Evolutionary conservation across 2,888 invertebrate species (phyloP), one percentile per base, ranked within the genome.

Genomic region (Falcaria lacertinaria): DNA sequence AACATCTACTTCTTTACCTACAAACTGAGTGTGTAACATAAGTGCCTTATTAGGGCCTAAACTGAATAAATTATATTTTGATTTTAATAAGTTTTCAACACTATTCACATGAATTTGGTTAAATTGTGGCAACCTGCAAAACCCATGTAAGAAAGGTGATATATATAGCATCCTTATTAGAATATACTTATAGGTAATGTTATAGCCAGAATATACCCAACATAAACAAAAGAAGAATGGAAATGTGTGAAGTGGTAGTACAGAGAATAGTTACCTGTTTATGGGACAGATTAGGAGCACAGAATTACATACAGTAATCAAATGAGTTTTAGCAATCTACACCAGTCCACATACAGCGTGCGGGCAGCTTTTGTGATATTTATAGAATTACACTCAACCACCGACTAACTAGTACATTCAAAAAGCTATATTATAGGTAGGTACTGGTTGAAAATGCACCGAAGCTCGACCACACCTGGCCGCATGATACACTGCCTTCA

Each of bases 371-470:
- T 62, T 49, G 52, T 55, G 75, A 73, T 87, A 87, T 83, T 85
- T 79, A 76, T 87, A 87, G 85, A 77, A 70, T 68, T 66, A 69
- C 72, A 73, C 74, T 75, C 76, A 67, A 60, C 62, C 68, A 73
- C 69, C 66, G 69, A 73, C 74, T 72, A 74, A 64, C 63, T 61
- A 71, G 69, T 60, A 67, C 69, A 69, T 60, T 56, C 57, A 61
- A 57, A 65, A 65, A 60, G 55, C 59, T 54, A 47, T 47, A 51
- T 58, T 55, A 41, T 43, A 46, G 33, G 41, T 43, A 46, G 33
- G 48, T 50, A 55, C 49, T 52, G 54, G 55, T 57, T 68, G 63
- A 59, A 62, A 63, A 69, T 62, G 55, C 59, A 60, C 57, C 58
- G 56, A 53, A 63, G 64, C 60, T 54, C 47, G 47, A 50, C 50